phyloP scores from a whole-genome alignment of 2,888 invertebrate genomes.

The Cecidostiba fungosa region DNA sequence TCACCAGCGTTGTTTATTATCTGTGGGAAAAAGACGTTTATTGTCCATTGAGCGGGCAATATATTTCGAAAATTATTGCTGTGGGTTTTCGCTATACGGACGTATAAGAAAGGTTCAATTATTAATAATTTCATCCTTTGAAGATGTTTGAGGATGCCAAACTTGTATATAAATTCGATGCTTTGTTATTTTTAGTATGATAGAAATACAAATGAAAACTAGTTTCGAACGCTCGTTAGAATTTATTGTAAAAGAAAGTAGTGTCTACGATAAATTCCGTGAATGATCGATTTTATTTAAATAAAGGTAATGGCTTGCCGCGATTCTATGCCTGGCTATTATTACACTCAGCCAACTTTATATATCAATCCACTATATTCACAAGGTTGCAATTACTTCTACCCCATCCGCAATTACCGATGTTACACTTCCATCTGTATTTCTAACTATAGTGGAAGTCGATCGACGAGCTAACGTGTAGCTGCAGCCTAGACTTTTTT shows the following conservation, averaged over 20 bases:
- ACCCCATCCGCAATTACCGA: background rate
- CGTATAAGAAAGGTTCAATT: background rate
- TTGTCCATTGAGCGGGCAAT: background rate
- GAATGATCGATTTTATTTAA: background rate
- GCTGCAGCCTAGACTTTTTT: background rate
- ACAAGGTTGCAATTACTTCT: background rate
- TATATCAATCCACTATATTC: background rate
- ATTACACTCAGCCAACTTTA: background rate
- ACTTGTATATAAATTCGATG: no score
- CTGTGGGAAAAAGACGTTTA: conserved; percentile 8
- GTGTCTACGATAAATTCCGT: no score
- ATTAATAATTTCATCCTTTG: background rate
- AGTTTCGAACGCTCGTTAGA: no score
- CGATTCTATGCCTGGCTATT: background rate
- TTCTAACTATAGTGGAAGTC: conserved; percentile 4
- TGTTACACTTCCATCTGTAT: background rate
- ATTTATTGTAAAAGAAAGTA: no score
- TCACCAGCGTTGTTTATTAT: conserved; percentile 2
- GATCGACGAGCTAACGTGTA: background rate
- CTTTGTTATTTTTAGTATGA: no score
- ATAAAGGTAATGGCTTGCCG: background rate
- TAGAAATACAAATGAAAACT: no score
- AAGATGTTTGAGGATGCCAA: background rate
- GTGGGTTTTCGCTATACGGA: background rate
- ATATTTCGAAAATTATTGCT: background rate